Percentiles rank a stretch among this genome's conserved stretches.
phyloP scores from a whole-genome alignment of 2,797 vertebrate species.

The Macropodus opercularis region DNA sequence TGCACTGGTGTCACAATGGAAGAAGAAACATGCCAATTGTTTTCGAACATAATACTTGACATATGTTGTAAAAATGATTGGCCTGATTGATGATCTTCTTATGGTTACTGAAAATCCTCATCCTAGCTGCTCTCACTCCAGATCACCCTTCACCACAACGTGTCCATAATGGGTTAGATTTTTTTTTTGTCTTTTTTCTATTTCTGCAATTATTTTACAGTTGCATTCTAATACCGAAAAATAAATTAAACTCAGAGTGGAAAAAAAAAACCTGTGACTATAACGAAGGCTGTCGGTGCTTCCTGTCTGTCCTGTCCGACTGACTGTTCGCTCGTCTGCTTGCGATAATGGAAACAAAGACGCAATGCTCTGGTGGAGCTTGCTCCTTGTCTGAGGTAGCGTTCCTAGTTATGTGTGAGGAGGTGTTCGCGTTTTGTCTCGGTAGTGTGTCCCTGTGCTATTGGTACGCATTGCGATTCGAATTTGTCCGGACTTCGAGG shows the following conservation, averaged over 20 bases:
- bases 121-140: slow-evolving; percentile 18
- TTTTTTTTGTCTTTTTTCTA: slow-evolving; percentile 22
- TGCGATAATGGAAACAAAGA: slow-evolving; percentile 43
- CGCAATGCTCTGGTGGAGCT: slow-evolving; percentile 82
- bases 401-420: slow-evolving; percentile 84
- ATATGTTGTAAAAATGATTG: neutral
- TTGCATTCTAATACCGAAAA: slow-evolving; percentile 63
- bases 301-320: slow-evolving; percentile 29
- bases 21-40: too few relatives aligned
- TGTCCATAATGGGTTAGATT: slow-evolving; percentile 49
- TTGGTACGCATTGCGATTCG: slow-evolving; percentile 37
- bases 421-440: slow-evolving; percentile 77
- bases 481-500: slow-evolving; percentile 31
- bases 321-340: slow-evolving; percentile 34
- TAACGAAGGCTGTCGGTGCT: slow-evolving; percentile 60
- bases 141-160: slow-evolving; percentile 37
- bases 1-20: too few relatives aligned
- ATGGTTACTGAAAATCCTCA: slow-evolving; percentile 4
- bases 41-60: too few relatives aligned
- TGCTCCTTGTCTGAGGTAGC: slow-evolving; percentile 82
- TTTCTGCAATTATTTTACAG: slow-evolving; percentile 63
- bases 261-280: slow-evolving; percentile 34
- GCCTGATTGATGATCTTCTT: neutral
- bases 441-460: slow-evolving; percentile 48
- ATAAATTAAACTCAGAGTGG: slow-evolving; percentile 66